Percentiles rank a stretch among this genome's conserved stretches.
Evolutionary conservation across 1,140 invertebrate species (phyloP).

Genomic region (Lysiphlebus fabarum): DNA sequence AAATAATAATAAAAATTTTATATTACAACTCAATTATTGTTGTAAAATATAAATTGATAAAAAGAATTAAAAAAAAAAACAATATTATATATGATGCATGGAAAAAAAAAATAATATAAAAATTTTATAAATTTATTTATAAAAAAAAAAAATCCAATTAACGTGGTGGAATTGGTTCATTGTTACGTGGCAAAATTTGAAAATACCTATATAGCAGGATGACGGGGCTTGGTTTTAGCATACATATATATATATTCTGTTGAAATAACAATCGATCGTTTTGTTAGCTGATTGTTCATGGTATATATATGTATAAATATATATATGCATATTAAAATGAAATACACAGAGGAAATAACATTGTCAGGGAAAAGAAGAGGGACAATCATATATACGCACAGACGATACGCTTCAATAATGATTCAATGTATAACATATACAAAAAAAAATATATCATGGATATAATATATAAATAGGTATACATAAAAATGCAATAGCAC

Average conservation of each 20-base stretch:
- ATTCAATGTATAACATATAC: slow-evolving; percentile 11
- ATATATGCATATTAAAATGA: slow-evolving; percentile 18
- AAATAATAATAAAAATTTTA: not conserved
- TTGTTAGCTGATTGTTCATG: slow-evolving; percentile 23
- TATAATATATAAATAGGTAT: too few relatives aligned
- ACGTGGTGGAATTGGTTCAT: slow-evolving; percentile 26
- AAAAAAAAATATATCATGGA: slow-evolving; percentile 10
- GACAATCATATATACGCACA: slow-evolving; percentile 6
- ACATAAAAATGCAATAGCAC: too few relatives aligned
- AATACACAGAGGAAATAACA: slow-evolving; percentile 16
- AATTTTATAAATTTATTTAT: not conserved
- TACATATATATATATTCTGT: slow-evolving; percentile 6
- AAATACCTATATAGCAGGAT: slow-evolving; percentile 17
- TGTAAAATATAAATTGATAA: not conserved
- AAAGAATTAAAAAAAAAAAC: not conserved
- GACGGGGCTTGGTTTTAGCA: slow-evolving; percentile 29
- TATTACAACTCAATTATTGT: not conserved
- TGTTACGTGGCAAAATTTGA: slow-evolving; percentile 26
- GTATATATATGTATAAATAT: slow-evolving; percentile 24
- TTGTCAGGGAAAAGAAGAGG: not conserved
- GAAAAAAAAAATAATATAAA: not conserved
- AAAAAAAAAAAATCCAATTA: slow-evolving; percentile 26
- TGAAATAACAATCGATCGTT: slow-evolving; percentile 28
- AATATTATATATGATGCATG: too few relatives aligned
- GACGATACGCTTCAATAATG: slow-evolving; percentile 12